A percentile compares a stretch with the other conserved stretches of the same genome.
phyloP scores from a whole-genome alignment of 1,140 invertebrate genomes.

The Platyscapa corneri region DNA sequence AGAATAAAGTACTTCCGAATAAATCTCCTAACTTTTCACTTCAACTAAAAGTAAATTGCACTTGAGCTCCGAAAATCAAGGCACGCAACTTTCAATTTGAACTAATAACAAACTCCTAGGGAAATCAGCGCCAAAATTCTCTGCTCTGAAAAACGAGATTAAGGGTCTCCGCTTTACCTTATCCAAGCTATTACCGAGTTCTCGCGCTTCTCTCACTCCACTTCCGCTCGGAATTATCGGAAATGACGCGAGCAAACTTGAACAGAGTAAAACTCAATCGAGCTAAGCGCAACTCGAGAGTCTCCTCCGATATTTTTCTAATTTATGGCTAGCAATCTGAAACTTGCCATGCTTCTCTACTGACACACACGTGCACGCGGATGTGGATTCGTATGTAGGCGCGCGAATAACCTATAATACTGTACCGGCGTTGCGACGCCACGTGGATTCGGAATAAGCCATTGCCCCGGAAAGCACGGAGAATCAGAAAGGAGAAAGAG shows the following conservation, averaged over 20 bases:
- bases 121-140: background rate
- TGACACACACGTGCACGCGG: background rate
- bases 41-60: constrained; percentile 14
- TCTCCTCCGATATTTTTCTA: constrained; percentile 33
- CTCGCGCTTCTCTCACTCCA: too few relatives aligned
- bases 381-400: too few relatives aligned
- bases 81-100: constrained; percentile 19
- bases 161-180: background rate
- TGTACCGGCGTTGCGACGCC: background rate
- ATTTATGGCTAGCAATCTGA: constrained; percentile 65
- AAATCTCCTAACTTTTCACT: constrained; percentile 30
- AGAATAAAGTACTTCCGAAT: background rate
- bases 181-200: background rate
- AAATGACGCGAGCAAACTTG: constrained; percentile 7
- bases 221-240: constrained; percentile 28
- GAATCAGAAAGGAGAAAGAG: constrained; percentile 35
- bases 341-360: constrained; percentile 52
- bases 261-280: background rate
- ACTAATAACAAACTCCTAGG: constrained; percentile 36
- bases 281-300: background rate
- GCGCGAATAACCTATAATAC: background rate
- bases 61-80: constrained; percentile 9
- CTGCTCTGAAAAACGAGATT: background rate
- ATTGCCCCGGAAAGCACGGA: constrained; percentile 34
- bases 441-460: constrained; percentile 23